A percentile compares a stretch with the other conserved stretches of the same genome.
Conservation (phyloP, 2,797 vertebrate species). For the Syncerus caffer region DNA sequence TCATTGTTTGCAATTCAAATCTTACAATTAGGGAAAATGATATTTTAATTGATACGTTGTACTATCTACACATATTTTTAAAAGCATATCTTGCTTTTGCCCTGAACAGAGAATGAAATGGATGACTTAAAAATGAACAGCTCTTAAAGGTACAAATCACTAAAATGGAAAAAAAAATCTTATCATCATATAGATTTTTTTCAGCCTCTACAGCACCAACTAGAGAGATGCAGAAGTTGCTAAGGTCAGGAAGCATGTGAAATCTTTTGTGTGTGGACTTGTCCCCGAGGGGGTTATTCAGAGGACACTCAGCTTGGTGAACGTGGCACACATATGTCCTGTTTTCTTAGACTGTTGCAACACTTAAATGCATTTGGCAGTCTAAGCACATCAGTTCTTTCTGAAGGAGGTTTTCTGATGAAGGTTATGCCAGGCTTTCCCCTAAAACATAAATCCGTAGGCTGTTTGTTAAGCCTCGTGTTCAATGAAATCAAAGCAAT, state of each 20-base stretch:
- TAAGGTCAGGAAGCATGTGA: background rate
- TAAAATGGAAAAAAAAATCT: background rate
- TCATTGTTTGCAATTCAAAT: background rate
- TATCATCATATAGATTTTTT: background rate
- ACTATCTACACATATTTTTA: background rate
- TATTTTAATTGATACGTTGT: background rate
- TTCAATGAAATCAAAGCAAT: conserved; percentile 66
- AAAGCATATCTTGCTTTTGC: background rate
- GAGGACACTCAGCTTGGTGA: background rate
- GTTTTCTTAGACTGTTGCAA: conserved; percentile 22
- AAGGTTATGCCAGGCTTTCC: conserved; percentile 73
- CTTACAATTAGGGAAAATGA: background rate
- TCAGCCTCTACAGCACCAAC: background rate
- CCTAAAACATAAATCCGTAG: conserved; percentile 58
- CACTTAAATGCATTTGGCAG: conserved; percentile 73
- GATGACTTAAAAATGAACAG: background rate
- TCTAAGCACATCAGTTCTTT: conserved; percentile 67
- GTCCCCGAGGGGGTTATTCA: background rate
- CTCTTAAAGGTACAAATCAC: background rate
- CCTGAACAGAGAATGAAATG: background rate
- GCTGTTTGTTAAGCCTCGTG: conserved; percentile 64
- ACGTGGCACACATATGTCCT: background rate
- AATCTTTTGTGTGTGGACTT: background rate
- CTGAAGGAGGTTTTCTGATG: conserved; percentile 74
- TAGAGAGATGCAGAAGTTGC: background rate